Evolutionary conservation across 2,113 vertebrate genomes (phyloP).

Genomic region (Heterotilapia buettikoferi): DNA sequence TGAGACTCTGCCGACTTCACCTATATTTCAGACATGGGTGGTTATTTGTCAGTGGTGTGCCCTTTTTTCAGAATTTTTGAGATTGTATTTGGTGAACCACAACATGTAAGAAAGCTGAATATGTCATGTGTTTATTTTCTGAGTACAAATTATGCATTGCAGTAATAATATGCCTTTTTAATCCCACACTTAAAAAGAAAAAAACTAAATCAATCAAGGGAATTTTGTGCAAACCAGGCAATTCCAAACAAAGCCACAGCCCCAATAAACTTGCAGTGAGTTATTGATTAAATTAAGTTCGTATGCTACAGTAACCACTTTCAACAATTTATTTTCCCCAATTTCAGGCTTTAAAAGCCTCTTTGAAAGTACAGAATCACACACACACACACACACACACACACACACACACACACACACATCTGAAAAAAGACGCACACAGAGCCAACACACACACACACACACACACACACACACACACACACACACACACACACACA

Average conservation of each 20-base stretch:
- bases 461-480: no score
- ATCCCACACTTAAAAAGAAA: not conserved
- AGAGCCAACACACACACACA: slow-evolving; percentile 5
- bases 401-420: slow-evolving; percentile 11
- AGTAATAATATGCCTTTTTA: not conserved
- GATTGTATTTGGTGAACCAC: not conserved
- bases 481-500: slow-evolving; percentile 42
- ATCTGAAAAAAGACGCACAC: no score
- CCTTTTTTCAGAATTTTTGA: slow-evolving; percentile 5
- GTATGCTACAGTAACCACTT: slow-evolving; percentile 20
- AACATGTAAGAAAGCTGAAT: not conserved
- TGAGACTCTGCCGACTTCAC: not conserved
- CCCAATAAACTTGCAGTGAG: not conserved
- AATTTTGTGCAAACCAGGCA: slow-evolving; percentile 61
- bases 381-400: not conserved
- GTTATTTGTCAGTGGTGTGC: not conserved
- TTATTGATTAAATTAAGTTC: not conserved
- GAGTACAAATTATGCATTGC: slow-evolving; percentile 14
- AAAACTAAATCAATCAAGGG: slow-evolving; percentile 8
- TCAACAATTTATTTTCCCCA: not conserved
- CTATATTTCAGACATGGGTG: not conserved
- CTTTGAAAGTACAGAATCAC: slow-evolving; percentile 22
- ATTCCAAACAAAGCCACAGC: slow-evolving; percentile 39
- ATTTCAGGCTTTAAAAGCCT: not conserved
- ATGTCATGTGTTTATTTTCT: slow-evolving; percentile 33